These are phyloP conservation scores for Drosophila tripunctata DNA, from an alignment of 2,888 invertebrate genomes.

Conservation along the genomic window DNA sequence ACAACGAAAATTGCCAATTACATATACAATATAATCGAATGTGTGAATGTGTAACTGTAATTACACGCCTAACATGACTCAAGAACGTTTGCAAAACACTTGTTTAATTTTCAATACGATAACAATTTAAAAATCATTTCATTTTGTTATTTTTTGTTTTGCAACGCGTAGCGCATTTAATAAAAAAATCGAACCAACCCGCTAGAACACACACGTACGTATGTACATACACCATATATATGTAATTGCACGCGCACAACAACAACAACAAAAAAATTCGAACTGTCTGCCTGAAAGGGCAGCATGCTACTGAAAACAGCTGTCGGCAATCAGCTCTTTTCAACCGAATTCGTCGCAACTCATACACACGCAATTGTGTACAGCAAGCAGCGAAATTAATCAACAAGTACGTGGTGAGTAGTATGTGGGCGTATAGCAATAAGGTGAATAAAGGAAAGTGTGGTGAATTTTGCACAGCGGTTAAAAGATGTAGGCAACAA, in stretches of 20 bases:
- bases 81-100: constrained; percentile 23
- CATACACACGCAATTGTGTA: background rate
- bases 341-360: constrained; percentile 27
- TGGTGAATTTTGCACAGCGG: background rate
- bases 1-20: constrained; percentile 1
- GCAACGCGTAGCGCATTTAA: constrained; percentile 33
- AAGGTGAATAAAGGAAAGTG: constrained; percentile 1
- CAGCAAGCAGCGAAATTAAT: constrained; percentile 6
- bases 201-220: background rate
- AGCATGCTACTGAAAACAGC: constrained; percentile 60
- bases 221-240: background rate
- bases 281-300: constrained; percentile 58
- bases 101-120: constrained; percentile 27
- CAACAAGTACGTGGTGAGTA: constrained; percentile 16
- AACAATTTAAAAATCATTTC: constrained; percentile 38
- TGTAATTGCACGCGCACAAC: background rate
- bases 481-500: background rate
- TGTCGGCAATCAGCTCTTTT: constrained; percentile 47
- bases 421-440: background rate
- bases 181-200: constrained; percentile 24
- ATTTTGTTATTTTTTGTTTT: constrained; percentile 15
- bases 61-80: background rate
- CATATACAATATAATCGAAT: too few species aligned
- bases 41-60: background rate
- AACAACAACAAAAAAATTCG: constrained; percentile 28